Conservation (phyloP, 2,113 vertebrate genomes). For the Ptilorrhoa leucosticta region DNA sequence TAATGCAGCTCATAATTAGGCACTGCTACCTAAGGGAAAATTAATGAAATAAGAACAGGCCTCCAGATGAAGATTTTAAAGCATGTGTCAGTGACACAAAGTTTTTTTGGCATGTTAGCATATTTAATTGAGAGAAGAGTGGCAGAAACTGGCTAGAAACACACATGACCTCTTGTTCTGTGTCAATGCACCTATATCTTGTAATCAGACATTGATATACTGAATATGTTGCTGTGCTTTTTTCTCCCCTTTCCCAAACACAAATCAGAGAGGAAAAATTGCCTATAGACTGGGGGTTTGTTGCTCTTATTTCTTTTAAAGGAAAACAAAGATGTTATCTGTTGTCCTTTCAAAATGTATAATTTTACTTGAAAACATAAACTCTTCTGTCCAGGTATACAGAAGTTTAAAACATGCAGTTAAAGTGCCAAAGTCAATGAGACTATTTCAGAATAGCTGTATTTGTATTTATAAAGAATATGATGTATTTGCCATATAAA, state of each 20-base stretch:
- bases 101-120: neutral
- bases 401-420: neutral
- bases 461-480: neutral
- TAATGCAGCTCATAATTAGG: slow-evolving; percentile 18
- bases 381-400: neutral
- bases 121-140: slow-evolving; percentile 1
- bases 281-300: fast-evolving
- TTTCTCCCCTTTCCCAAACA: neutral
- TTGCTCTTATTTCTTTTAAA: neutral
- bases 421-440: neutral
- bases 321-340: neutral
- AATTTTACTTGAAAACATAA: neutral
- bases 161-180: neutral
- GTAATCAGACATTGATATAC: neutral
- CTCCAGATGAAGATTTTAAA: neutral
- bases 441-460: neutral
- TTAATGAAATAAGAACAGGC: slow-evolving; percentile 14
- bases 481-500: neutral
- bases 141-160: neutral
- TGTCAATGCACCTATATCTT: neutral
- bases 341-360: neutral
- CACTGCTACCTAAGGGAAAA: neutral
- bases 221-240: neutral
- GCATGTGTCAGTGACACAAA: neutral
- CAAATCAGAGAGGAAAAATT: neutral